Evolutionary conservation across 2,888 invertebrate species (phyloP).

Genomic region (Diachrysia chrysitis): DNA sequence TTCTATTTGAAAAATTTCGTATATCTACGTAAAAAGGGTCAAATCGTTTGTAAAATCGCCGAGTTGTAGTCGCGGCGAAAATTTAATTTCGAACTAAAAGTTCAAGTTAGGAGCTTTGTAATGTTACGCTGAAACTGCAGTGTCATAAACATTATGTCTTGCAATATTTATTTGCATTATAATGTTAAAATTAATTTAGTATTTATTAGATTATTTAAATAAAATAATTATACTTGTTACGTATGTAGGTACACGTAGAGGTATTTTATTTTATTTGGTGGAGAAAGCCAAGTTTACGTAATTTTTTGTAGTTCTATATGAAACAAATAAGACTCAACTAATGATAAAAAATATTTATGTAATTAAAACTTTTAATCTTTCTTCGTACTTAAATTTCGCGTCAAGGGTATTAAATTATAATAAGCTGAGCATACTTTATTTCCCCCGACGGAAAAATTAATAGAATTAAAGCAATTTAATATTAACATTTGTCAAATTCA

Average conservation of each 20-base stretch:
- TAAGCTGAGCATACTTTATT: slow-evolving; percentile 14
- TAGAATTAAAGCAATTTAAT: slow-evolving; percentile 30
- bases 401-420: background rate
- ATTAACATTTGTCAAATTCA: slow-evolving; percentile 35
- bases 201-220: no score
- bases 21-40: slow-evolving; percentile 31
- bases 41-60: slow-evolving; percentile 44
- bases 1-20: slow-evolving; percentile 36
- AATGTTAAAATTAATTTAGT: no score
- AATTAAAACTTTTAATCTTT: slow-evolving; percentile 11
- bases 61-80: slow-evolving; percentile 14
- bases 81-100: slow-evolving; percentile 37
- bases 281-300: no score
- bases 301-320: no score
- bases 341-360: no score
- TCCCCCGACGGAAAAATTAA: slow-evolving; percentile 27
- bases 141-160: slow-evolving; percentile 6
- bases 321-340: no score
- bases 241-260: no score
- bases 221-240: no score
- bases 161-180: no score
- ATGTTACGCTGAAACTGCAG: slow-evolving; percentile 25
- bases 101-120: slow-evolving; percentile 7
- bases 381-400: background rate
- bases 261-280: no score